phyloP scores from a whole-genome alignment of 2,888 invertebrate genomes.

The Dorcus parallelipipedus region DNA sequence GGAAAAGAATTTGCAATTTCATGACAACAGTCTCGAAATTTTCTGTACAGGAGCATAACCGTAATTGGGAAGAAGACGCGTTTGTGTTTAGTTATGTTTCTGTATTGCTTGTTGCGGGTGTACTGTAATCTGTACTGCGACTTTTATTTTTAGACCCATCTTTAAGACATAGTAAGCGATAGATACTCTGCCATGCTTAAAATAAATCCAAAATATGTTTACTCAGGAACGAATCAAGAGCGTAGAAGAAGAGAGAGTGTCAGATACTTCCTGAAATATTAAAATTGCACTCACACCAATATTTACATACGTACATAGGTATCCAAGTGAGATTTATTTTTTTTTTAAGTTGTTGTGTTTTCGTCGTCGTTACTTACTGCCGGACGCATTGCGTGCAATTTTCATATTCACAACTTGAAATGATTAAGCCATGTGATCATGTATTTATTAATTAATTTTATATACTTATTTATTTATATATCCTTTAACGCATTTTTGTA shows the following conservation, averaged over 20 bases:
- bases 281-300: not conserved
- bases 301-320: too few species aligned
- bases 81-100: not conserved
- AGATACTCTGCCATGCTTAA: not conserved
- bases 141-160: slow-evolving; percentile 15
- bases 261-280: not conserved
- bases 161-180: slow-evolving; percentile 15
- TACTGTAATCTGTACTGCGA: not conserved
- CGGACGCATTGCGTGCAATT: slow-evolving; percentile 10
- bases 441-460: slow-evolving; percentile 11
- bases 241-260: not conserved
- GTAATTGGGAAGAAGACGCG: not conserved
- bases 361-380: slow-evolving; percentile 2
- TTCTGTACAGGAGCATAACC: too few species aligned
- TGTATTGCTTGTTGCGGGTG: not conserved
- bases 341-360: not conserved
- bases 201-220: not conserved
- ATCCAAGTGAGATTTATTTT: not conserved
- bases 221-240: slow-evolving; percentile 5
- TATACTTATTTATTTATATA: slow-evolving; percentile 12
- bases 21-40: too few species aligned
- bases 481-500: too few species aligned
- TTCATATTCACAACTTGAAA: not conserved
- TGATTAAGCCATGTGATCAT: slow-evolving; percentile 14
- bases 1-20: too few species aligned